These are phyloP conservation scores for Yponomeuta malinellus DNA, from an alignment of 2,888 invertebrate species.

Conservation along the genomic window DNA sequence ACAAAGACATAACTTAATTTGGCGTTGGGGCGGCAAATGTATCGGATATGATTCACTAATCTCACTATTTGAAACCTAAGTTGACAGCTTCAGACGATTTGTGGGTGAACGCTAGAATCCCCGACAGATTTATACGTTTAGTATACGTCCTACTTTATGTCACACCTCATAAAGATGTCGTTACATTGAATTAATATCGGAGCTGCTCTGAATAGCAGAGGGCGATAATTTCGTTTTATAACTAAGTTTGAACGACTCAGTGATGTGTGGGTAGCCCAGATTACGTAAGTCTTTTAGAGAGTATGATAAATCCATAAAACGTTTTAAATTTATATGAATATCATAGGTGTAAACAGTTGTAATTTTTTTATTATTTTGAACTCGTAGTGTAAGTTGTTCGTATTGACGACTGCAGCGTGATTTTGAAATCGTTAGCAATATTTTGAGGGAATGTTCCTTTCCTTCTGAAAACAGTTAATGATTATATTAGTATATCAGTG, in stretches of 20 bases:
- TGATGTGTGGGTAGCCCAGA: not conserved
- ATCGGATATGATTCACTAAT: slow-evolving; percentile 15
- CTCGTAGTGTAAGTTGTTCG: too few relatives aligned
- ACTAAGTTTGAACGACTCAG: slow-evolving; percentile 21
- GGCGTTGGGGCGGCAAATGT: not conserved
- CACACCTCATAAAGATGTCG: slow-evolving; percentile 68
- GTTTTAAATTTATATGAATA: not conserved
- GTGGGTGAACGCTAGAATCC: slow-evolving; percentile 58
- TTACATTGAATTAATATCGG: slow-evolving; percentile 58
- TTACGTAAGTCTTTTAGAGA: not conserved
- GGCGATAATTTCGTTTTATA: slow-evolving; percentile 42
- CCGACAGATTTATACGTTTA: slow-evolving; percentile 65
- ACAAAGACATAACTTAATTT: slow-evolving; percentile 6
- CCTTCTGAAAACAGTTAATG: too few relatives aligned
- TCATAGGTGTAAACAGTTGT: too few relatives aligned
- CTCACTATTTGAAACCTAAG: slow-evolving; percentile 11
- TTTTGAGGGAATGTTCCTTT: too few relatives aligned
- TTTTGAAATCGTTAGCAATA: too few relatives aligned
- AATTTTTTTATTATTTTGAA: too few relatives aligned
- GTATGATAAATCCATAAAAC: not conserved
- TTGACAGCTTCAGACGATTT: slow-evolving; percentile 64
- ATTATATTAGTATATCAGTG: too few relatives aligned
- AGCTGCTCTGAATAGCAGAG: slow-evolving; percentile 47
- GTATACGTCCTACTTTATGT: slow-evolving; percentile 64
- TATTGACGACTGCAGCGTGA: too few relatives aligned